Conservation (phyloP, 2,113 vertebrate species). For the Tympanuchus pallidicinctus region DNA sequence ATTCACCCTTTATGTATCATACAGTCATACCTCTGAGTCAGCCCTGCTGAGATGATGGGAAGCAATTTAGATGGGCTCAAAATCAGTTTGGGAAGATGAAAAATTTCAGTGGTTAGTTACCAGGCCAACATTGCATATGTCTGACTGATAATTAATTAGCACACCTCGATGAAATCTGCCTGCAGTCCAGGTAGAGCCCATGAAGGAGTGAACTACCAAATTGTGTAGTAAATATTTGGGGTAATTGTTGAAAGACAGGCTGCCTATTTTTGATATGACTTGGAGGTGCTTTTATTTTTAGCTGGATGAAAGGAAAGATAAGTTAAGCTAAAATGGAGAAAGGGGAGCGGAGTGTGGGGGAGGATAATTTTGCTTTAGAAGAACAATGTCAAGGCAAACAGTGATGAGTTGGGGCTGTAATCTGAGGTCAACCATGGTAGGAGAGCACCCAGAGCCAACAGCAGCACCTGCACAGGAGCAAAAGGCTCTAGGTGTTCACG, state of each 20-base stretch:
- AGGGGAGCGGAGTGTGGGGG: background rate
- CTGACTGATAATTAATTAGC: constrained; percentile 49
- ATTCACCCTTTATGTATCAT: background rate
- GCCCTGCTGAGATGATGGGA: background rate
- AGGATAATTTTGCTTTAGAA: background rate
- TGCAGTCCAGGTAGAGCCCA: background rate
- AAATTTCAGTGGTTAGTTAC: constrained; percentile 31
- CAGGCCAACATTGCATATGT: background rate
- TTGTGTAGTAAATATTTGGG: background rate
- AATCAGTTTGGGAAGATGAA: background rate
- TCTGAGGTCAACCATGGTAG: background rate
- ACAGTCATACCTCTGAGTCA: background rate
- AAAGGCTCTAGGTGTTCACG: background rate
- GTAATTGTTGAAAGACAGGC: background rate
- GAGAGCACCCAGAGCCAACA: background rate
- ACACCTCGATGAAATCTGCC: background rate
- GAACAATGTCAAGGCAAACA: background rate
- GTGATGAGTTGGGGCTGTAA: background rate
- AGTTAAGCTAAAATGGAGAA: background rate
- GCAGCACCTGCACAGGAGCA: background rate
- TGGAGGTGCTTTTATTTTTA: background rate
- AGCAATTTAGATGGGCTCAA: constrained; percentile 23
- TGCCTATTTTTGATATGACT: background rate
- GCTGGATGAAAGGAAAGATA: background rate
- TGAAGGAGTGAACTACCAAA: constrained; percentile 11